Percentiles rank a stretch among this genome's conserved stretches.
Evolutionary conservation across 2,888 invertebrate genomes (phyloP).

Genomic region (Arctia plantaginis): DNA sequence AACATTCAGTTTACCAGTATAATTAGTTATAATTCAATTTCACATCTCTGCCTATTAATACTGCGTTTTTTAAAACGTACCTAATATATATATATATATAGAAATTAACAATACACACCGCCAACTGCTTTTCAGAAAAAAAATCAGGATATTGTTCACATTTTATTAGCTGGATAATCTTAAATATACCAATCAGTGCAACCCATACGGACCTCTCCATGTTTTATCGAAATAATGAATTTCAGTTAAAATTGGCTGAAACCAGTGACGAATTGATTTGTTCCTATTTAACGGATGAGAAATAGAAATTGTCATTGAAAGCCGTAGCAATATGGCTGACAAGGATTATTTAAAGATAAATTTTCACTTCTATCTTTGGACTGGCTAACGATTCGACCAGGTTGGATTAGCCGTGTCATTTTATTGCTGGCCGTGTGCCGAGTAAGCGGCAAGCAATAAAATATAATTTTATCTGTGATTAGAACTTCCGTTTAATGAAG

Average conservation of each 20-base stretch:
- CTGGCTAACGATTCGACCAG: neutral
- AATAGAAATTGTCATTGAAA: neutral
- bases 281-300: neutral
- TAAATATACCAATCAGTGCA: neutral
- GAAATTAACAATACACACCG: neutral
- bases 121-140: neutral
- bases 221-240: neutral
- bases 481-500: neutral
- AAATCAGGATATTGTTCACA: constrained; percentile 12
- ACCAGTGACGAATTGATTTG: constrained; percentile 5
- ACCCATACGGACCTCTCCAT: neutral
- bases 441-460: too few relatives aligned
- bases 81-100: too few relatives aligned
- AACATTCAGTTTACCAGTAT: neutral
- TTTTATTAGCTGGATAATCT: neutral
- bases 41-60: neutral
- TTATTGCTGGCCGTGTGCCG: too few relatives aligned
- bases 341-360: neutral
- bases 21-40: neutral
- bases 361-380: neutral
- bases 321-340: neutral
- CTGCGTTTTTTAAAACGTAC: neutral
- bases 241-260: neutral
- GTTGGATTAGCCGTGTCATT: too few relatives aligned
- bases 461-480: too few relatives aligned